Percentiles rank a stretch among this genome's conserved stretches.
phyloP scores from a whole-genome alignment of 2,888 invertebrate species.

The Nasonovia ribisnigri region DNA sequence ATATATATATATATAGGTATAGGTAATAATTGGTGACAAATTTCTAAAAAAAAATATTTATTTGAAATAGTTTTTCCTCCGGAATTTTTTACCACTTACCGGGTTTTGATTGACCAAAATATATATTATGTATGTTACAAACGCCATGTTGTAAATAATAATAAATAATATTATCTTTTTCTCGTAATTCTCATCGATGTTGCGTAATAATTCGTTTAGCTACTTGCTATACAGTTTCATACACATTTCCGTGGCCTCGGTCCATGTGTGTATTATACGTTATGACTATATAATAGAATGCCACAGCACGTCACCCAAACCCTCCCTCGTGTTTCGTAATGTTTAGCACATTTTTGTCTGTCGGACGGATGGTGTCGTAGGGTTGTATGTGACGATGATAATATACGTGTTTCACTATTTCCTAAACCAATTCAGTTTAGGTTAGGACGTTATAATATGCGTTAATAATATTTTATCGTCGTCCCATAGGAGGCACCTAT shows the following conservation, averaged over 20 bases:
- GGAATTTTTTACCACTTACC: background rate
- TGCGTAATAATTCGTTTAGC: background rate
- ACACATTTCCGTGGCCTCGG: background rate
- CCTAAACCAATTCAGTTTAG: background rate
- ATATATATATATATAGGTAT: background rate
- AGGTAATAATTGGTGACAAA: background rate
- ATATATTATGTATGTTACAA: background rate
- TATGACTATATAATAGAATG: background rate
- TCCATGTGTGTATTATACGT: background rate
- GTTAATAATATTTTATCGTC: conserved; percentile 9
- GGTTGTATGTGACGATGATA: background rate
- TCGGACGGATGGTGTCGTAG: background rate
- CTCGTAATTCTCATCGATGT: background rate
- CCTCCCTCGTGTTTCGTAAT: background rate
- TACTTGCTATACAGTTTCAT: background rate
- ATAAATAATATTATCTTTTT: background rate
- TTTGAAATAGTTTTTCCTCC: background rate
- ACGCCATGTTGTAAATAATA: background rate
- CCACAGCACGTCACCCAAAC: background rate
- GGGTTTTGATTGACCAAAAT: background rate
- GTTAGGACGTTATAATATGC: background rate
- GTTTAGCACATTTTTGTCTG: background rate
- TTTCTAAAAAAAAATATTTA: background rate
- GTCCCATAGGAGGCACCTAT: background rate
- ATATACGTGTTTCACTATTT: background rate